Percentiles rank a stretch among this genome's conserved stretches.
Conservation (phyloP, 2,797 vertebrate species). For the Ctenosaura bakeri region DNA sequence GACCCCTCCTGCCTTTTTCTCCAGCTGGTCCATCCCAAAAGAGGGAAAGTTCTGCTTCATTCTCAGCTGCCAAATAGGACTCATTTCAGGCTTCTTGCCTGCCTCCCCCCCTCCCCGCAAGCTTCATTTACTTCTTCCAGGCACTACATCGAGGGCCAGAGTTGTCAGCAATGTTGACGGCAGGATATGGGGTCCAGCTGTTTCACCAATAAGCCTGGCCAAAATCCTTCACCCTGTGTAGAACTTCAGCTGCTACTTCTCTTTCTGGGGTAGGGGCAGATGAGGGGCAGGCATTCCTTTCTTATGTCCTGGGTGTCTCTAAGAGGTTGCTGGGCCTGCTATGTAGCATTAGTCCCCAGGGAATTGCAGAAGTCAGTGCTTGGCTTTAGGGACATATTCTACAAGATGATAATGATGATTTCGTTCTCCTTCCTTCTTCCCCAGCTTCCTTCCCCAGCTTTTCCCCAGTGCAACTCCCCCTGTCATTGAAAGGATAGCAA, state of each 20-base stretch:
- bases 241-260: conserved; percentile 33
- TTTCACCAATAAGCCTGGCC: conserved; percentile 25
- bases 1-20: neutral
- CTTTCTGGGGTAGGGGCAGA: neutral
- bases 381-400: neutral
- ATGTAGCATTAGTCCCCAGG: neutral
- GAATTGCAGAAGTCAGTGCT: neutral
- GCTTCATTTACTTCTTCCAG: conserved; percentile 38
- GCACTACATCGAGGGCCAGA: neutral
- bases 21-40: conserved; percentile 13
- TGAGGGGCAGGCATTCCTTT: neutral
- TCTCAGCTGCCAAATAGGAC: neutral
- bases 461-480: too few relatives aligned
- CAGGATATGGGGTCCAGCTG: conserved; percentile 66
- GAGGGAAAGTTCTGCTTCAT: neutral
- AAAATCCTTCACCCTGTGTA: neutral
- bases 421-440: too few relatives aligned
- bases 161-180: accelerated
- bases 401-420: too few relatives aligned
- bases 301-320: neutral
- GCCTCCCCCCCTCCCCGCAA: neutral
- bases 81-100: conserved; percentile 2
- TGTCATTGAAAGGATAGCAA: too few relatives aligned
- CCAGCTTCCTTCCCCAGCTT: too few relatives aligned
- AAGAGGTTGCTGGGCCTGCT: neutral